Percentiles rank a stretch among this genome's conserved stretches.
phyloP scores from a whole-genome alignment of 2,888 invertebrate species.

The Chrysomela aeneicollis region DNA sequence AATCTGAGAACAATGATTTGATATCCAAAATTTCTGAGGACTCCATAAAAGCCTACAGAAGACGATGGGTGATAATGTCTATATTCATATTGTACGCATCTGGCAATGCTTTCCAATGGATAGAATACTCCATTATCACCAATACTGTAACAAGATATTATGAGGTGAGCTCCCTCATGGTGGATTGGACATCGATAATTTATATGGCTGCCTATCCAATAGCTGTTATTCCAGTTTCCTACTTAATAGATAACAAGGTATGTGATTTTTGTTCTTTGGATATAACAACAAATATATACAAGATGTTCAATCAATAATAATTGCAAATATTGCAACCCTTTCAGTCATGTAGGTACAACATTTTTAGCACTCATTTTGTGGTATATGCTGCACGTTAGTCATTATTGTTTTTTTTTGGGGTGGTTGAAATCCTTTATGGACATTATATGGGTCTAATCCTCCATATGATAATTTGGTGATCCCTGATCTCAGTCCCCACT shows the following conservation, averaged over 20 bases:
- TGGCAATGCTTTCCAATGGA: constrained; percentile 6
- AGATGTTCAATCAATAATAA: too few relatives aligned
- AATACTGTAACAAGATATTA: constrained; percentile 9
- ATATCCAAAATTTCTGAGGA: constrained; percentile 18
- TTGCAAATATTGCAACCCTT: too few relatives aligned
- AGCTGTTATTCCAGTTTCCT: constrained; percentile 94
- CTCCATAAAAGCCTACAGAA: constrained; percentile 69
- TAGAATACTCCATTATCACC: constrained; percentile 14
- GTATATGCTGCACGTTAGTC: too few relatives aligned
- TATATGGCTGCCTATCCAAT: constrained; percentile 97
- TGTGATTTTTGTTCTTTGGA: constrained; percentile 55
- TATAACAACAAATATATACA: neutral
- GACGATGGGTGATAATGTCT: constrained; percentile 83
- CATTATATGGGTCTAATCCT: too few relatives aligned
- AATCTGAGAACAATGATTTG: constrained; percentile 27
- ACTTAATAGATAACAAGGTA: constrained; percentile 91
- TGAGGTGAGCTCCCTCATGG: neutral
- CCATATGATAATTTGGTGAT: too few relatives aligned
- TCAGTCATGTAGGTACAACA: too few relatives aligned
- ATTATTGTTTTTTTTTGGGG: too few relatives aligned
- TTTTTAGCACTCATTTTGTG: too few relatives aligned
- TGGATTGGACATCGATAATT: constrained; percentile 62
- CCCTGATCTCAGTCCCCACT: too few relatives aligned
- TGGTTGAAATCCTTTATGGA: too few relatives aligned
- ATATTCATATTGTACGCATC: constrained; percentile 43